Percentiles rank a stretch among this genome's conserved stretches.
Evolutionary conservation across 2,888 invertebrate genomes (phyloP).

Genomic region (Helleia helle): DNA sequence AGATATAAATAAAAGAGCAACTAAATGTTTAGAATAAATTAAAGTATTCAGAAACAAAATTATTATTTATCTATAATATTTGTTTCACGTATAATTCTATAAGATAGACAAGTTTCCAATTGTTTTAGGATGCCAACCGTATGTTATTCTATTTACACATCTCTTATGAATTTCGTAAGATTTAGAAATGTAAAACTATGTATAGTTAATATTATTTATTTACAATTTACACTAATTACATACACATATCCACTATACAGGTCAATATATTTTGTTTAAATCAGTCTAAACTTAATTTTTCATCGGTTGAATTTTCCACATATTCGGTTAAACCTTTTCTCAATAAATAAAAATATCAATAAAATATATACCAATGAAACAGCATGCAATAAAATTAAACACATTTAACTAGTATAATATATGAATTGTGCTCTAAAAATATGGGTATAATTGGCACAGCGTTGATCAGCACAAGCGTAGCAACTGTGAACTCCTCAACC

Average conservation of each 20-base stretch:
- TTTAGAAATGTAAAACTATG: neutral
- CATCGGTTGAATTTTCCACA: neutral
- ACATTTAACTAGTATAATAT: slow-evolving; percentile 44
- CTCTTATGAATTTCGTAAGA: neutral
- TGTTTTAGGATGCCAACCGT: too few relatives aligned
- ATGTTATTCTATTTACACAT: too few relatives aligned
- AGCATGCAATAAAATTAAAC: slow-evolving; percentile 64
- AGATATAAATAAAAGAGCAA: too few relatives aligned
- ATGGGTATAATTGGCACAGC: slow-evolving; percentile 38
- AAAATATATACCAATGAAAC: slow-evolving; percentile 61
- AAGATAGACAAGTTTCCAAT: too few relatives aligned
- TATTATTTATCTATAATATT: too few relatives aligned
- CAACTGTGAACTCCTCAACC: too few relatives aligned
- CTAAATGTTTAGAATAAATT: too few relatives aligned
- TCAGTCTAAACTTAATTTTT: slow-evolving; percentile 8
- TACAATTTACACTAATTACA: slow-evolving; percentile 2
- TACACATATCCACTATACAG: neutral
- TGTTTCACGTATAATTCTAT: too few relatives aligned
- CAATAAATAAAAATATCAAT: slow-evolving; percentile 37
- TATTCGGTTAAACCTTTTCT: neutral
- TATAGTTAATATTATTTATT: slow-evolving; percentile 4
- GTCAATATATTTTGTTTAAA: slow-evolving; percentile 3
- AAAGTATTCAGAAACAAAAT: too few relatives aligned
- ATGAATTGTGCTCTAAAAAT: slow-evolving; percentile 50
- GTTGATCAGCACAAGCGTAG: too few relatives aligned